These are phyloP conservation scores for Tuta absoluta DNA, from an alignment of 2,888 invertebrate species.

Conservation along the genomic window DNA sequence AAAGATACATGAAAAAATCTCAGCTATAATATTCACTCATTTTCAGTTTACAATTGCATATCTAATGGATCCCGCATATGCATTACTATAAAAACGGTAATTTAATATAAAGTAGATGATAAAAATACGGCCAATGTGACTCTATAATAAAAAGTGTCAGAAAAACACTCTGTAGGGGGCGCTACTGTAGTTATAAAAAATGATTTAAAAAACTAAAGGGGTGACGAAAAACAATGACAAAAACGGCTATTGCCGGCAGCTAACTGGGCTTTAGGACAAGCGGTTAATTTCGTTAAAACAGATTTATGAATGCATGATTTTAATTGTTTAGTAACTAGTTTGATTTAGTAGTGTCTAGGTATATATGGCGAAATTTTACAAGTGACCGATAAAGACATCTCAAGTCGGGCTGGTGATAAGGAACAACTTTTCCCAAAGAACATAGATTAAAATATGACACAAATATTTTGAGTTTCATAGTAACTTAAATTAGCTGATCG, in stretches of 20 bases:
- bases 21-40: slow-evolving; percentile 67
- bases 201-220: slow-evolving; percentile 60
- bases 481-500: too few species aligned
- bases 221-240: slow-evolving; percentile 69
- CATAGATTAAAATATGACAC: too few species aligned
- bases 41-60: slow-evolving; percentile 67
- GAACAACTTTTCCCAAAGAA: too few species aligned
- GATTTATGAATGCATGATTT: slow-evolving; percentile 60
- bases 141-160: slow-evolving; percentile 57
- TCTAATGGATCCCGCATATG: slow-evolving; percentile 73
- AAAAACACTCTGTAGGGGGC: slow-evolving; percentile 59
- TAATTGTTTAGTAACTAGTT: neutral
- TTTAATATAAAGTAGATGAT: slow-evolving; percentile 80
- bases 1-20: slow-evolving; percentile 48
- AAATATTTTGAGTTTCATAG: too few species aligned
- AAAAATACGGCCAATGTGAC: slow-evolving; percentile 72
- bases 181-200: slow-evolving; percentile 58
- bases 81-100: slow-evolving; percentile 78
- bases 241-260: slow-evolving; percentile 64
- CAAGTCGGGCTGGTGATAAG: too few species aligned
- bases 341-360: too few species aligned
- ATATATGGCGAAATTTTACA: too few species aligned
- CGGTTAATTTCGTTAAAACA: slow-evolving; percentile 71
- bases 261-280: slow-evolving; percentile 71
- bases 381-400: too few species aligned